Base-by-base conservation (phyloP, 2,113 vertebrate genomes). In the Lucifuga dentata region DNA sequence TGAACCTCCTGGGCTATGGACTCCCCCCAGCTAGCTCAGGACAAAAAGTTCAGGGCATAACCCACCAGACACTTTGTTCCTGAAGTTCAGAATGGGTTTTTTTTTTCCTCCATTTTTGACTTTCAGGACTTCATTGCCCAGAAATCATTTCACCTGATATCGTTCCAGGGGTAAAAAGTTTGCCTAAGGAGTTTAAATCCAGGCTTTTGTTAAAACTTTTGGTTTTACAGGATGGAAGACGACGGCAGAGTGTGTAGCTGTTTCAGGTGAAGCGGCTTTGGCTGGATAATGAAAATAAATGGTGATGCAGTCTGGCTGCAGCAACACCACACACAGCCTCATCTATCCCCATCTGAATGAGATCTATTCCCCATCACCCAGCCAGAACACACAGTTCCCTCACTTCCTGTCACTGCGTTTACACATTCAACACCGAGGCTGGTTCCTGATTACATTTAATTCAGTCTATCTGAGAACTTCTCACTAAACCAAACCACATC, bases 261-360 rank as follows among this genome's bases (percentile, higher is more conserved):
- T 16, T 11, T 35, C 43, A 2, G 21, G 3, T 1, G 33, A 43
- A 68, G 49, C 38, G 32, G 77, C 59, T 84, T 50, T 59, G 64
- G 64, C 79, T 21, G 32, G 13, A 40, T 85, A 88, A 89, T 89
- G 86, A 86, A 83, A 88, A 88, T 61, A 86, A 90, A 90, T 87
- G 84, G 64, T 3, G 53, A 53, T 45, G 64, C 13, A 33, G 59
- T 36, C 6, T 1, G 2, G n/a, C 69, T 33, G 74, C 63, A 62
- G 66, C 50, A 21, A 58, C 72, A 40, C 70, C 3, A 21, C 53
- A 24, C 19, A 15, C 63, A 3, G 46, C 67, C 36, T 82, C 81
- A 87, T 87, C 81, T 72, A 84, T 85, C 73, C 72, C 58, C 58
- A 78, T 85, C 76, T 71, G 41, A 76, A 23, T 26, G 35, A 75